Percentiles rank a stretch among this genome's conserved stretches.
These are phyloP conservation scores for Smittia sp. DNA, from an alignment of 2,888 invertebrate species.

Conservation along the genomic window DNA sequence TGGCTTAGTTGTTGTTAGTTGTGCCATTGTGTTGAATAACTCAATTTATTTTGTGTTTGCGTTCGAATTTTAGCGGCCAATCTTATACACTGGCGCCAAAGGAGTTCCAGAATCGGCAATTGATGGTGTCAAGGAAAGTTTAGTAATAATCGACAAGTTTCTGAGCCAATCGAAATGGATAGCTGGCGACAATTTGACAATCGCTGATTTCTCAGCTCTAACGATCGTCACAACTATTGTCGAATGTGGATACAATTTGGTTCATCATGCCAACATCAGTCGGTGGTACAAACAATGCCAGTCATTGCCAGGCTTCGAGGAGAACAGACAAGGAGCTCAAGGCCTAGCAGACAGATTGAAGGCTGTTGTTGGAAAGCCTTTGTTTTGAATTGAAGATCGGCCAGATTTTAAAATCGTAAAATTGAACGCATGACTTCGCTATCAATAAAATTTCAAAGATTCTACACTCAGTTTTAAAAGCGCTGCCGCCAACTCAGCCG, in stretches of 20 bases:
- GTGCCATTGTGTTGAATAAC: too few relatives aligned
- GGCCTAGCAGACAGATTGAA: neutral
- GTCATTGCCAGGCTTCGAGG: conserved; percentile 58
- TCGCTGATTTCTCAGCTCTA: conserved; percentile 54
- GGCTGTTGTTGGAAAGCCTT: neutral
- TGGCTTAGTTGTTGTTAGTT: neutral
- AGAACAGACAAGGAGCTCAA: conserved; percentile 61
- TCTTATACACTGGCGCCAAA: neutral
- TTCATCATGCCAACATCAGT: conserved; percentile 42
- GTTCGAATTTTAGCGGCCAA: neutral
- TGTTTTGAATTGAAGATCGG: too few relatives aligned
- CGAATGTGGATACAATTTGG: conserved; percentile 43
- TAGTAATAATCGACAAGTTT: conserved; percentile 46
- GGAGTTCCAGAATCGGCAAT: neutral
- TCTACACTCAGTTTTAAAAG: too few relatives aligned
- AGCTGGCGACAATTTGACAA: conserved; percentile 52
- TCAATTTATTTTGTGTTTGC: neutral
- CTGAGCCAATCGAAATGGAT: conserved; percentile 50
- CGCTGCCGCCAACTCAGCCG: too few relatives aligned
- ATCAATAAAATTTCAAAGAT: too few relatives aligned
- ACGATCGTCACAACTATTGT: conserved; percentile 51
- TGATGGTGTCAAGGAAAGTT: neutral
- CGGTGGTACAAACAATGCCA: conserved; percentile 61
- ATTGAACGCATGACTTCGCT: too few relatives aligned
- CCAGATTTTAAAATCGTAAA: too few relatives aligned